Percentiles rank a stretch among this genome's conserved stretches.
Conservation (phyloP, 2,888 invertebrate genomes). For the Beris chalybata region DNA sequence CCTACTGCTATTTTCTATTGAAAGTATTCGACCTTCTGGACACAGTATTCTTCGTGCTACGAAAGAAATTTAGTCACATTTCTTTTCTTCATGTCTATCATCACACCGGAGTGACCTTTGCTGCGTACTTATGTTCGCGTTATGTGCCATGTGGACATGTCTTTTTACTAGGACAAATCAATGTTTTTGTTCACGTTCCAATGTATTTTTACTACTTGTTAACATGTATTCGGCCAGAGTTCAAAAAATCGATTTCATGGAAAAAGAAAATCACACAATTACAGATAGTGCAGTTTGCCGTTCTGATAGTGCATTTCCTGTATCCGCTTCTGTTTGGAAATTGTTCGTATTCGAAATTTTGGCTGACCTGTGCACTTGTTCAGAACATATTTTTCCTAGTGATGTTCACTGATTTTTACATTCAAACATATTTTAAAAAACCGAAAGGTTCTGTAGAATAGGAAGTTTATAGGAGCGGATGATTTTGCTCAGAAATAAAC, state of each 20-base stretch:
- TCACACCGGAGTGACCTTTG: constrained; percentile 69
- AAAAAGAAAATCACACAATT: constrained; percentile 1
- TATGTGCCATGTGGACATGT: constrained; percentile 67
- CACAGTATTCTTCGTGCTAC: constrained; percentile 67
- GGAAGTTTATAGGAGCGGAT: too few relatives aligned
- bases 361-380: neutral
- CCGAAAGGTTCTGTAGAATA: constrained; percentile 8
- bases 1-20: constrained; percentile 64
- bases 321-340: neutral
- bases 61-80: constrained; percentile 68
- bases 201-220: constrained; percentile 81
- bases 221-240: constrained; percentile 67
- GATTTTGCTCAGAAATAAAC: too few relatives aligned
- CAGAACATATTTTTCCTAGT: neutral
- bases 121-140: constrained; percentile 63
- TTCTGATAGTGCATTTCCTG: neutral
- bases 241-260: neutral
- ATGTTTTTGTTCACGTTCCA: constrained; percentile 71
- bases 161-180: constrained; percentile 66
- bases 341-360: neutral
- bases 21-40: constrained; percentile 67
- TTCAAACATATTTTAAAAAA: constrained; percentile 41
- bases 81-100: constrained; percentile 71
- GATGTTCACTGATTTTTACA: neutral
- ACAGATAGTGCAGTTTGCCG: neutral